Percentiles rank a stretch among this genome's conserved stretches.
These are phyloP conservation scores for Pomatostomus ruficeps DNA, from an alignment of 2,113 vertebrate genomes.

Conservation along the genomic window DNA sequence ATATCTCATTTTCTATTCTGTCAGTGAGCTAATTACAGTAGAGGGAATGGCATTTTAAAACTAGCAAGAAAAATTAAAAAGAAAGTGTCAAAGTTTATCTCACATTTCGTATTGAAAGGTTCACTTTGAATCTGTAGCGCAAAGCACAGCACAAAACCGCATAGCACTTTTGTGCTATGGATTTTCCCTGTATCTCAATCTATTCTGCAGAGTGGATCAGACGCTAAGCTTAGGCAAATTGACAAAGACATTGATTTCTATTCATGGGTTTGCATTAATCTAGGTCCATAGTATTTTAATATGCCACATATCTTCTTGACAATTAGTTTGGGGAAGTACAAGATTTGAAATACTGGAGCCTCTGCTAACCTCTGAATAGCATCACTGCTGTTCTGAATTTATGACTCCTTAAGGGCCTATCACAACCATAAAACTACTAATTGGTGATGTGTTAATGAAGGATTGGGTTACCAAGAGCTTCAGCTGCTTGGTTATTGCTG, in stretches of 20 bases:
- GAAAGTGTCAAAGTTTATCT: background rate
- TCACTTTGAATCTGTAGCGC: background rate
- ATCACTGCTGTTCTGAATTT: background rate
- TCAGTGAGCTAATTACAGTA: background rate
- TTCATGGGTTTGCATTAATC: background rate
- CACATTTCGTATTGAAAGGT: background rate
- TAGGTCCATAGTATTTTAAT: background rate
- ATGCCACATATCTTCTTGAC: background rate
- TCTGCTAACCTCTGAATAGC: background rate
- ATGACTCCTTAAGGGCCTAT: background rate
- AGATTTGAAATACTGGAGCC: background rate
- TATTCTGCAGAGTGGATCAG: background rate
- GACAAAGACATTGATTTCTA: background rate
- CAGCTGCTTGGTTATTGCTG: background rate
- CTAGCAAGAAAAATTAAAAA: background rate
- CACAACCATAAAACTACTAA: background rate
- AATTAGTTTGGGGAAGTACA: background rate
- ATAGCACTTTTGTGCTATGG: background rate
- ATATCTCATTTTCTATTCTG: background rate
- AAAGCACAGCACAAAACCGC: background rate
- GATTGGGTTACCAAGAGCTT: background rate
- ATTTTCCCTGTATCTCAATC: background rate
- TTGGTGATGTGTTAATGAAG: background rate
- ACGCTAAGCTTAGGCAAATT: background rate
- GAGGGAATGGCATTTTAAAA: background rate